Base-by-base conservation (phyloP, 64 coral and sea anemone species). In the Montipora foliosa region DNA sequence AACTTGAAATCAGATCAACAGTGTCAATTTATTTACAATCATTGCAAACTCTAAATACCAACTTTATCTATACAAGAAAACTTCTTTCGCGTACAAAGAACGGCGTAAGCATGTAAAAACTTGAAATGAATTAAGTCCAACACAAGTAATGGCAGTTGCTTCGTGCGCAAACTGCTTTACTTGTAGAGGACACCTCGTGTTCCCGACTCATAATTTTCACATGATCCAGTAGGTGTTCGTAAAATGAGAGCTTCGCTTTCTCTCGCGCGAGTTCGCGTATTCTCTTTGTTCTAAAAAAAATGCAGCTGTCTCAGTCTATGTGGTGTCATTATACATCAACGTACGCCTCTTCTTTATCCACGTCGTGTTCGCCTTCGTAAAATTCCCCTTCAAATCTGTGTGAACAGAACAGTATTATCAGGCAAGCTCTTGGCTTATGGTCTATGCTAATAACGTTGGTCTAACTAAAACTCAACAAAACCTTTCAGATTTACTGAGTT, bases 291-390 rank as follows among this genome's bases (percentile, higher is more conserved):
- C 61, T 64, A 12, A 19, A 12, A 64, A 12, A 11, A 64, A 64
- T 4, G 61, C 14, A 64, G 2, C 14, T 71, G 4, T 71, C 15
- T 82, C 8, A 20, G 73, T 20, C 47, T 4, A 14, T 72, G 46
- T 60, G 3, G 11, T 68, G 8, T 79, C 50, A 3, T 55, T 91
- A 97, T 13, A 97, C 94, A 4, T 98, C 97, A 0, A 98, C 77
- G 53, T 53, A 88, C 0, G 91, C 55, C 16, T 95, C 94, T 20
- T 98, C 97, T 61, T 84, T 93, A 29, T 98, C 97, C 24, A 95
- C 62, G 45, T 98, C 97, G 78, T 95, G 91, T 79, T 98, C 97
- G 17, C 97, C 94, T 25, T 96, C 97, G 66, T 84, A 98, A 61
- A 91, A 98, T 57, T 98, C 97, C 47, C 93, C 95, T 2, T 95